Evolutionary conservation across 2,113 vertebrate genomes (phyloP).

Genomic region (Cavia porcellus): DNA sequence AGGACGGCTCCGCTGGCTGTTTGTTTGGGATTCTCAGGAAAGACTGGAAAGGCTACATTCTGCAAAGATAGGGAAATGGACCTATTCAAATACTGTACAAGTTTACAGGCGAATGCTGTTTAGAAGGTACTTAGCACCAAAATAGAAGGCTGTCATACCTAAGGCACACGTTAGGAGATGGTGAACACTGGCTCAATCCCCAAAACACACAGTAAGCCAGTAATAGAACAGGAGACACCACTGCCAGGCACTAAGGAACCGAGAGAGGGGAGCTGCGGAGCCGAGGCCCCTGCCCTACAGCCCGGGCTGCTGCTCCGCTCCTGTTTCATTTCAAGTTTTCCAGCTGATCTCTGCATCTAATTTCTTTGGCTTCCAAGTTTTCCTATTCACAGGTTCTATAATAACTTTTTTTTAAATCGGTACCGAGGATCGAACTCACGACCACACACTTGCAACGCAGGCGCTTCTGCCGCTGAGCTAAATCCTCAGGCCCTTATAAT

Average conservation of each 20-base stretch:
- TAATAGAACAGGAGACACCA: slow-evolving; percentile 49
- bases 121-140: slow-evolving; percentile 7
- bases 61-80: slow-evolving; percentile 1
- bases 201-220: not conserved
- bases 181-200: not conserved
- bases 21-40: not conserved
- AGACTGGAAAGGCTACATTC: slow-evolving; percentile 25
- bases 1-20: not conserved
- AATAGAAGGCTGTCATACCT: not conserved
- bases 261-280: not conserved
- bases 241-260: not conserved
- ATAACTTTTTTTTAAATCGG: slow-evolving; percentile 27
- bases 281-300: slow-evolving; percentile 6
- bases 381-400: slow-evolving; percentile 15
- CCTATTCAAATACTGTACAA: not conserved
- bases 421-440: too few relatives aligned
- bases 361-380: slow-evolving; percentile 56
- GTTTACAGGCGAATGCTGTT: not conserved
- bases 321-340: slow-evolving; percentile 48
- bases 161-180: slow-evolving; percentile 49
- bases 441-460: too few relatives aligned
- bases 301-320: slow-evolving; percentile 42
- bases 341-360: slow-evolving; percentile 68
- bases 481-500: not conserved
- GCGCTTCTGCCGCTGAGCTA: too few relatives aligned